Evolutionary conservation across 2,797 vertebrate species (phyloP).

Genomic region (Macrochelys suwanniensis): DNA sequence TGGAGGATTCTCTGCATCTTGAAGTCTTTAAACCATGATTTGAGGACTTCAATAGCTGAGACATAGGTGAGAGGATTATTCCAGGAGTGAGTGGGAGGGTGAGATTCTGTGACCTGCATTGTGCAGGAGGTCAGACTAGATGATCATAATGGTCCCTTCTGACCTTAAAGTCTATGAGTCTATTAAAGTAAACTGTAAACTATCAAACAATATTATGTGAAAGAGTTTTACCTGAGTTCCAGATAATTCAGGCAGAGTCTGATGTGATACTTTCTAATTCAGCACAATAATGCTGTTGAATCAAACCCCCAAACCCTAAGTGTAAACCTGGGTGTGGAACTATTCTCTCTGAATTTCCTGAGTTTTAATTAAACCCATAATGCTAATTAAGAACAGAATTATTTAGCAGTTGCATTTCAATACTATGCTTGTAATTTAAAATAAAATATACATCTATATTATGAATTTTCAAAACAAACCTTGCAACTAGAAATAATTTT

Average conservation of each 20-base stretch:
- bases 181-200: neutral
- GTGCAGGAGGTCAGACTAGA: too few species aligned
- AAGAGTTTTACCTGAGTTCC: neutral
- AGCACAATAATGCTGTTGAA: neutral
- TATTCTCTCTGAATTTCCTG: neutral
- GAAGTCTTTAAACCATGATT: too few species aligned
- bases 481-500: neutral
- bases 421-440: neutral
- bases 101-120: too few species aligned
- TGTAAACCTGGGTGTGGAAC: neutral
- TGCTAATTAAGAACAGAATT: neutral
- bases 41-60: too few species aligned
- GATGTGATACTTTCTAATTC: neutral
- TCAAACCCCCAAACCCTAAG: neutral
- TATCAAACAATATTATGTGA: neutral
- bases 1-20: too few species aligned
- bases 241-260: neutral
- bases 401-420: neutral
- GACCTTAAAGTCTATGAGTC: too few species aligned
- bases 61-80: too few species aligned
- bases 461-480: neutral
- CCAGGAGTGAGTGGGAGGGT: too few species aligned
- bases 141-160: too few species aligned
- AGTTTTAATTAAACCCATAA: neutral
- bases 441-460: neutral